Evolutionary conservation across 2,797 vertebrate species (phyloP), one percentile per base, ranked within the genome.

Genomic region (Rhyacichthys aspro): DNA sequence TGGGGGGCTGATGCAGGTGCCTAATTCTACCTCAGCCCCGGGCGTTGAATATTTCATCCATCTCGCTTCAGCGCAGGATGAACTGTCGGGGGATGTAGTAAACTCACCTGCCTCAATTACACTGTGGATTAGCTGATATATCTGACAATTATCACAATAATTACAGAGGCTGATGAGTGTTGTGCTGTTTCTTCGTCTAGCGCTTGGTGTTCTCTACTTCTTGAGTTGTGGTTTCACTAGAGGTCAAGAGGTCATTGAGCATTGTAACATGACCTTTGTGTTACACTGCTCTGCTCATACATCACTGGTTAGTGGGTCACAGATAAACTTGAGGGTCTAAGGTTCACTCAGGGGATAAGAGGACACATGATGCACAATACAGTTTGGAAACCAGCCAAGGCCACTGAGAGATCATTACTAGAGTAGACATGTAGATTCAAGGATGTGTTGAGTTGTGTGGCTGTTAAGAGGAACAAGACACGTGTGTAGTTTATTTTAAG

Each of bases 1-100:
- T 52, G 63, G 74, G 71, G 70, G 74, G 66, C 74, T 59, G 79
- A 80, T 85, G 84, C 88, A 90, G 89, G 88, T 90, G 83, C 75
- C 71, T 83, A 79, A 86, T 87, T 86, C 79, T 79, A 76, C 81
- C 74, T 75, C 81, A 71, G 82, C 67, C 62, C 62, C 45, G 65
- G 65, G 69, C 63, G 28, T 78, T 85, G 84, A 71, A 45, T 78
- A 74, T 78, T 78, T 72, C 71, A 77, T 67, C 76, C 70, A 49
- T 73, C 73, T 46, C 59, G 28, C 43, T 65, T 59, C 60, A 52
- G 38, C 67, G 48, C 8, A 11, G 15, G 45, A n/a, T n/a, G n/a
- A n/a, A 41, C 63, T 62, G 65, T 38, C 55, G 42, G 38, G 41
- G 43, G 55, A 70, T 58, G 48, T 36, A 12, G 63, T 62, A 59